These are phyloP conservation scores for Toxotes jaculatrix DNA, from an alignment of 2,113 vertebrate species.

Conservation along the genomic window DNA sequence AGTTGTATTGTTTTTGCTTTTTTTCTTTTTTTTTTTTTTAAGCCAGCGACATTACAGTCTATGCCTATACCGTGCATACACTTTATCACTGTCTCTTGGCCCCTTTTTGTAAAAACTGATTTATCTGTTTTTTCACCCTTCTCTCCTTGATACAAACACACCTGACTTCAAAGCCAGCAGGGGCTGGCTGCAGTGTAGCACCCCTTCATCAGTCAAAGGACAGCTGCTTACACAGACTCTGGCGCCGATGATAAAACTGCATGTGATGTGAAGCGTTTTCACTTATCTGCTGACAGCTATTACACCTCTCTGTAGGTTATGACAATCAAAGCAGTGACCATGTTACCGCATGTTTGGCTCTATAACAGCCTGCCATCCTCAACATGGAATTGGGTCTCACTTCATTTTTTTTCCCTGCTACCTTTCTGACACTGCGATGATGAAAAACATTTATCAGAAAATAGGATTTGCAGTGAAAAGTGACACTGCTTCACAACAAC, in stretches of 20 bases:
- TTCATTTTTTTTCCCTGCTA: not conserved
- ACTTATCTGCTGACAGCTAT: conserved; percentile 41
- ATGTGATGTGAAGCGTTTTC: conserved; percentile 31
- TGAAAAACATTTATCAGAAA: conserved; percentile 49
- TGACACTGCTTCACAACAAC: not conserved
- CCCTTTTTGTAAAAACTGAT: not conserved
- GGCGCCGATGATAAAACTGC: conserved; percentile 36
- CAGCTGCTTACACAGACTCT: conserved; percentile 1
- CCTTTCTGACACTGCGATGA: not conserved
- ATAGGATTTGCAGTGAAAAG: conserved; percentile 26
- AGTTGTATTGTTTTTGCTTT: not conserved
- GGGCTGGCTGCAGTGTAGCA: conserved; percentile 10
- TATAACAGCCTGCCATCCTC: not conserved
- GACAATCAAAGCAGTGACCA: conserved; percentile 31
- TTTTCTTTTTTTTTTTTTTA: not conserved
- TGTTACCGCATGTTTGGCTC: conserved; percentile 23
- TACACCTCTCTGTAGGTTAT: conserved; percentile 32
- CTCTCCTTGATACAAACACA: conserved; percentile 21
- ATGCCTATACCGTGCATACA: not conserved
- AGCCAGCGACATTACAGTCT: not conserved
- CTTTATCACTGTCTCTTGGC: not conserved
- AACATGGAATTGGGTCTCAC: conserved; percentile 8
- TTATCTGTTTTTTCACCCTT: not conserved
- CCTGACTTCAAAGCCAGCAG: conserved; percentile 21
- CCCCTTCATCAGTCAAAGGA: conserved; percentile 36